Evolutionary conservation across 2,888 invertebrate genomes (phyloP).

Genomic region (Lymantria dispar): DNA sequence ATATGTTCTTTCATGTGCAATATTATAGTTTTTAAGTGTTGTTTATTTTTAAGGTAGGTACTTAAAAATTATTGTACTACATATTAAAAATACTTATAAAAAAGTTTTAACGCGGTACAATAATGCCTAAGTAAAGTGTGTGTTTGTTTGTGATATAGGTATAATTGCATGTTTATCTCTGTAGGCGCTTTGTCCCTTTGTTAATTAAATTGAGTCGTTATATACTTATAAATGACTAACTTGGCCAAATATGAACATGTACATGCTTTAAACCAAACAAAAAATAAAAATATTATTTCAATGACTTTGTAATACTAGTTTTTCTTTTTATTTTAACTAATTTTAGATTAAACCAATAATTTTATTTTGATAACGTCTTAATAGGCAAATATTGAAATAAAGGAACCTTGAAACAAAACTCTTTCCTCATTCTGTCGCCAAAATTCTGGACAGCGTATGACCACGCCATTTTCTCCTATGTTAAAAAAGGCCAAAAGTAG

Average conservation of each 20-base stretch:
- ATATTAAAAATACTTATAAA: not conserved
- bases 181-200: not conserved
- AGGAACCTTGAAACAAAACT: too few species aligned
- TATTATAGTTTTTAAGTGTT: slow-evolving; percentile 23
- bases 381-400: too few species aligned
- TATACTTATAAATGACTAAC: not conserved
- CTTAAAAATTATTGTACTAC: not conserved
- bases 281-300: not conserved
- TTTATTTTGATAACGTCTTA: too few species aligned
- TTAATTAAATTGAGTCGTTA: not conserved
- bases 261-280: not conserved
- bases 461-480: too few species aligned
- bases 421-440: too few species aligned
- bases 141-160: not conserved
- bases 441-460: too few species aligned
- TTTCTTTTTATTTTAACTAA: too few species aligned
- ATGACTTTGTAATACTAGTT: too few species aligned
- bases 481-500: too few species aligned
- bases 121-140: slow-evolving; percentile 2
- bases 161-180: not conserved
- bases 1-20: slow-evolving; percentile 16
- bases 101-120: not conserved
- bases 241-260: too few species aligned
- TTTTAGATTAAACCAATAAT: too few species aligned
- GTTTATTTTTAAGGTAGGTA: not conserved